Evolutionary conservation across 1,140 invertebrate genomes (phyloP).

Genomic region (Bombus sylvicola): DNA sequence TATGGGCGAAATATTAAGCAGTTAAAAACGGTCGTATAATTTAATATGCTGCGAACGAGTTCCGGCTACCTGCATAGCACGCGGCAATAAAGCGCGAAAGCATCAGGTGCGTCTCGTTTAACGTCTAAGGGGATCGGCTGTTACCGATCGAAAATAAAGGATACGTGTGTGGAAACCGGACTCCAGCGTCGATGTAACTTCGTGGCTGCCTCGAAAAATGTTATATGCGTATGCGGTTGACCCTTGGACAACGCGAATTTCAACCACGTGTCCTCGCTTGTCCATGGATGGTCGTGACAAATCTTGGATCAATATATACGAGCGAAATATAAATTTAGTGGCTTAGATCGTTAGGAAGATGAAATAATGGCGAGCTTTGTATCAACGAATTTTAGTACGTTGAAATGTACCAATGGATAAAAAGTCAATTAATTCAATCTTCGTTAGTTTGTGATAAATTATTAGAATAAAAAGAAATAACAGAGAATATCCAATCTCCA

Average conservation of each 20-base stretch:
- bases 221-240: not conserved
- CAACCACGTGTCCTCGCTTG: not conserved
- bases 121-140: not conserved
- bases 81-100: conserved; percentile 13
- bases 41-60: conserved; percentile 56
- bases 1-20: conserved; percentile 23
- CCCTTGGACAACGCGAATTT: not conserved
- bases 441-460: no score
- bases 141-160: not conserved
- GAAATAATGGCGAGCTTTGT: no score
- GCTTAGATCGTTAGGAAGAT: no score
- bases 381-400: no score
- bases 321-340: no score
- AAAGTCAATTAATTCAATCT: no score
- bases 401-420: no score
- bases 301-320: no score
- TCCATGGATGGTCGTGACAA: no score
- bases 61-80: conserved; percentile 35
- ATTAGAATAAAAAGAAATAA: no score
- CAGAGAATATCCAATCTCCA: no score
- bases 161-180: not conserved
- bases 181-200: not conserved
- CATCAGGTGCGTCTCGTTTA: conserved; percentile 47
- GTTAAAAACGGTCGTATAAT: conserved; percentile 49
- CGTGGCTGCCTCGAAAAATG: not conserved